phyloP scores from a whole-genome alignment of 2,797 vertebrate species.

The Taenioides sp. region DNA sequence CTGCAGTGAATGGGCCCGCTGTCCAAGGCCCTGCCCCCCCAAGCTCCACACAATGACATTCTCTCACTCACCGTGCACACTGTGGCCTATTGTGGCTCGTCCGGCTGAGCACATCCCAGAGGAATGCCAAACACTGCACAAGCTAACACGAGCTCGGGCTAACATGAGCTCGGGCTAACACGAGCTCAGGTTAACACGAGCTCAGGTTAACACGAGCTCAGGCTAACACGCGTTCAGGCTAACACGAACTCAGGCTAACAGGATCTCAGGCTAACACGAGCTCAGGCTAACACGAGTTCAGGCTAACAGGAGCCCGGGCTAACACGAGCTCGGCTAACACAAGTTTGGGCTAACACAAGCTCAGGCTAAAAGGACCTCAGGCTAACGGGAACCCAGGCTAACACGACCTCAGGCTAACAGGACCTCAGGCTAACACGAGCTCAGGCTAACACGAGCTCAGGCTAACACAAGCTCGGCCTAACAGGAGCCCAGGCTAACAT shows the following conservation, averaged over 20 bases:
- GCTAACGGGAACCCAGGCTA: neutral
- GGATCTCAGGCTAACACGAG: neutral
- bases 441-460: neutral
- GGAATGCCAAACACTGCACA: constrained; percentile 60
- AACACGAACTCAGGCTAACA: too few species aligned
- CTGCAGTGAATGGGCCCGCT: constrained; percentile 50
- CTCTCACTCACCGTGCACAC: constrained; percentile 35
- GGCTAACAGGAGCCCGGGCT: neutral
- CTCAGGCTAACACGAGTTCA: neutral
- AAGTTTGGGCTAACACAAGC: too few species aligned
- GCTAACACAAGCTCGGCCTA: neutral
- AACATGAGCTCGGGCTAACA: neutral
- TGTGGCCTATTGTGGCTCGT: constrained; percentile 66
- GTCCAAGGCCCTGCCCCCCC: constrained; percentile 33
- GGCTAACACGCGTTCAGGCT: neutral
- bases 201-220: constrained; percentile 2
- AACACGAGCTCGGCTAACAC: too few species aligned
- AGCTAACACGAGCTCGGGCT: neutral
- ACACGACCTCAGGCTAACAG: neutral
- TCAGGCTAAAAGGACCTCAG: too few species aligned
- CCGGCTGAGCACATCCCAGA: constrained; percentile 57
- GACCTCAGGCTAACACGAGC: constrained; percentile 3
- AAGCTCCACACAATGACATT: constrained; percentile 22
- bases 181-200: too few species aligned
- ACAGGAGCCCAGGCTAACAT: neutral